These are phyloP conservation scores for Actinia tenebrosa DNA, from an alignment of 64 coral and sea anemone genomes.

Conservation along the genomic window DNA sequence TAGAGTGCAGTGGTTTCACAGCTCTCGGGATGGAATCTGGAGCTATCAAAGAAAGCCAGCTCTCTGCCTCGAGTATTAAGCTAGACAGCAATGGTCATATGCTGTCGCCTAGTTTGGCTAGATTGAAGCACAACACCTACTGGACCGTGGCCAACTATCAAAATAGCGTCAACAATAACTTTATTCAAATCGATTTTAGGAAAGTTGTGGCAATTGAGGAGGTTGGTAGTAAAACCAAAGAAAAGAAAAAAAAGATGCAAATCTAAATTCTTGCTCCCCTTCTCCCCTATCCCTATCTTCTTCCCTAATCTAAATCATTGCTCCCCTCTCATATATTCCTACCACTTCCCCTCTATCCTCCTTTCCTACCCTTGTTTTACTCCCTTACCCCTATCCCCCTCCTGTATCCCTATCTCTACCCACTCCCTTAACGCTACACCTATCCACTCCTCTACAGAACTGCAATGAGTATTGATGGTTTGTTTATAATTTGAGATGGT, in stretches of 20 bases:
- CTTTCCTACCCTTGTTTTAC: too few species aligned
- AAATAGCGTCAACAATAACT: background rate
- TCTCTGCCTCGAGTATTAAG: background rate
- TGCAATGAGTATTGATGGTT: background rate
- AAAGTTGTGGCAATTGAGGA: background rate
- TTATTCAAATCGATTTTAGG: background rate
- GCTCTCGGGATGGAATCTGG: background rate
- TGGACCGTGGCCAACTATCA: background rate
- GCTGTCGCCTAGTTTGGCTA: background rate
- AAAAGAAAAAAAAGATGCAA: too few species aligned
- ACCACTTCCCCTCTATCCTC: too few species aligned
- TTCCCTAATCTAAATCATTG: too few species aligned
- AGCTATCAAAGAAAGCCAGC: background rate
- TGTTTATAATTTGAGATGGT: background rate
- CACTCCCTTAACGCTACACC: too few species aligned
- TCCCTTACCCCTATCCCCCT: too few species aligned
- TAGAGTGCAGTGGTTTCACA: background rate
- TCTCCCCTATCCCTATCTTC: too few species aligned
- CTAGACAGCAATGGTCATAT: background rate
- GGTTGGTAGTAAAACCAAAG: background rate
- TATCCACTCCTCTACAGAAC: too few species aligned
- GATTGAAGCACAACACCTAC: background rate
- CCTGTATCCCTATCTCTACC: too few species aligned
- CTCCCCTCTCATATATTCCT: too few species aligned
- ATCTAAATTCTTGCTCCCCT: too few species aligned